Percentiles rank a stretch among this genome's conserved stretches.
These are phyloP conservation scores for Thereva unica DNA, from an alignment of 2,888 invertebrate species.

Conservation along the genomic window DNA sequence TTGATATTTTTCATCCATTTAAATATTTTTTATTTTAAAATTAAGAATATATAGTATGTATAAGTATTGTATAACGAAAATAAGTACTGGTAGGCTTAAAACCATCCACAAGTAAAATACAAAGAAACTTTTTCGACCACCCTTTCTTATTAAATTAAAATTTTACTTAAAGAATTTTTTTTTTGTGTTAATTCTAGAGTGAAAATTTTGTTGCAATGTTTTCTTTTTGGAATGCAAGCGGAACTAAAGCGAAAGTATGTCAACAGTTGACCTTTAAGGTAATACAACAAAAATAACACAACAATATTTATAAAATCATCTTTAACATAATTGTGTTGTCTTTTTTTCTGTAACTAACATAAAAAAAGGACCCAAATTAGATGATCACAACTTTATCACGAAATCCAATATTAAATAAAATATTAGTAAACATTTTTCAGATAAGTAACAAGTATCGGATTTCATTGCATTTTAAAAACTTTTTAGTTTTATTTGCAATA, in stretches of 20 bases:
- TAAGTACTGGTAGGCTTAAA: too few species aligned
- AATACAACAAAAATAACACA: slow-evolving; percentile 3
- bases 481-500: slow-evolving; percentile 14
- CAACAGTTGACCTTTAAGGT: slow-evolving; percentile 37
- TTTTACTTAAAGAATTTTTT: not conserved
- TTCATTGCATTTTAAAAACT: not conserved
- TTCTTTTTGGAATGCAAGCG: slow-evolving; percentile 20
- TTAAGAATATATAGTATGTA: too few species aligned
- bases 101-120: too few species aligned
- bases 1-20: too few species aligned
- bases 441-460: slow-evolving; percentile 24
- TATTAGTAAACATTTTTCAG: slow-evolving; percentile 19
- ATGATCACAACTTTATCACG: slow-evolving; percentile 37
- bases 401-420: slow-evolving; percentile 28
- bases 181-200: slow-evolving; percentile 34
- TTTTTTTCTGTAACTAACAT: not conserved
- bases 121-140: not conserved
- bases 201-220: slow-evolving; percentile 26
- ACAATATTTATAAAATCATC: not conserved
- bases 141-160: slow-evolving; percentile 5
- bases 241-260: slow-evolving; percentile 31
- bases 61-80: too few species aligned
- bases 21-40: too few species aligned
- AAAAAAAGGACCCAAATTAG: slow-evolving; percentile 36
- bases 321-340: not conserved